Percentiles rank a stretch among this genome's conserved stretches.
phyloP scores from a whole-genome alignment of 1,140 invertebrate genomes.

The Aricia agestis region DNA sequence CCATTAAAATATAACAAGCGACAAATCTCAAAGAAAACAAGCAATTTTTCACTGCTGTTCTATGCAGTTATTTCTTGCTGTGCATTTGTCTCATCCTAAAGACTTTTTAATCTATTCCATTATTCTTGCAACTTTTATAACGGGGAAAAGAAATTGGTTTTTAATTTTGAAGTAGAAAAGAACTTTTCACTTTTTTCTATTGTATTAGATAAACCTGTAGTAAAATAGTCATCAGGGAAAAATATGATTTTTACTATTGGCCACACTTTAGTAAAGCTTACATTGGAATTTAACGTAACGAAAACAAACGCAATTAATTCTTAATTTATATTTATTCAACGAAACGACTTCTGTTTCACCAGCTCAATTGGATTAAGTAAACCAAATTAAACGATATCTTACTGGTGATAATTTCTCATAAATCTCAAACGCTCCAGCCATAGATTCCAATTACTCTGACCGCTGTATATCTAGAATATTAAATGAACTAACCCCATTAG shows the following conservation, averaged over 20 bases:
- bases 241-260: too few relatives aligned
- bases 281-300: too few relatives aligned
- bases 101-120: constrained; percentile 16
- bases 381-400: neutral
- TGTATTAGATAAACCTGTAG: too few relatives aligned
- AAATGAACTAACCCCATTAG: constrained; percentile 20
- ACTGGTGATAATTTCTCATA: neutral
- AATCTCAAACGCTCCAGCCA: neutral
- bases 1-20: neutral
- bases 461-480: constrained; percentile 6
- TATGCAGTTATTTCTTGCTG: neutral
- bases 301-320: too few relatives aligned
- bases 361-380: neutral
- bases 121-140: neutral
- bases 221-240: too few relatives aligned
- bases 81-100: constrained; percentile 12
- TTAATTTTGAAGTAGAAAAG: constrained; percentile 14
- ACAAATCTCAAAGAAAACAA: neutral
- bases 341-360: neutral
- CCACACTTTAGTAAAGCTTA: too few relatives aligned
- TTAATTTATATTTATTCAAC: too few relatives aligned
- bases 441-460: neutral
- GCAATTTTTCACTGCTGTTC: neutral
- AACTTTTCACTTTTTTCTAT: neutral
- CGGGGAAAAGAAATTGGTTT: constrained; percentile 1